Percentiles rank a stretch among this genome's conserved stretches.
Conservation (phyloP, 2,113 vertebrate species). For the Strigops habroptila region DNA sequence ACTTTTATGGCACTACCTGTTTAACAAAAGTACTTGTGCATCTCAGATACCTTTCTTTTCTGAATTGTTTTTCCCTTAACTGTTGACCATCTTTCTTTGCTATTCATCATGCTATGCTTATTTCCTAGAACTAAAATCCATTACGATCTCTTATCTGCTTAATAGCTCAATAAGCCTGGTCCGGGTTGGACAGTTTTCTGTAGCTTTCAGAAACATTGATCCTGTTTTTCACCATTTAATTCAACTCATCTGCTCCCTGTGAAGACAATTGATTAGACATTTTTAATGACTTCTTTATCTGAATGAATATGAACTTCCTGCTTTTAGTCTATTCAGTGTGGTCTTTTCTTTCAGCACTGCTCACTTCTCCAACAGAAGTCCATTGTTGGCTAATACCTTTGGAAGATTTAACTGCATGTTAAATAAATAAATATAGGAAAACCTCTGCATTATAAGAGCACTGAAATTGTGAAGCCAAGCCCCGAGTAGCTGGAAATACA, state of each 20-base stretch:
- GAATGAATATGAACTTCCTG: background rate
- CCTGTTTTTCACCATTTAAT: background rate
- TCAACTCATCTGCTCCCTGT: background rate
- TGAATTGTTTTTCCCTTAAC: background rate
- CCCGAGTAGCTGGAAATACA: background rate
- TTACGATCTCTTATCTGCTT: background rate
- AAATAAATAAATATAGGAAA: background rate
- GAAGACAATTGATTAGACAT: background rate
- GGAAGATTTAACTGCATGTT: background rate
- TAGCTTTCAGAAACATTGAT: conserved; percentile 9
- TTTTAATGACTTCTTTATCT: background rate
- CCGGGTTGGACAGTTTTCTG: background rate
- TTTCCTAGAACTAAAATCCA: conserved; percentile 13
- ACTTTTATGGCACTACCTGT: background rate
- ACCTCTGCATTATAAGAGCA: background rate
- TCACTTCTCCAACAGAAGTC: background rate
- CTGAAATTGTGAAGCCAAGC: background rate
- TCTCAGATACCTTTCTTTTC: background rate
- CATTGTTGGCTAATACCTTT: background rate
- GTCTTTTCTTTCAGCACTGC: background rate
- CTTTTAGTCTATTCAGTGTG: background rate
- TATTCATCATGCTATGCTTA: background rate
- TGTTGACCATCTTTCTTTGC: background rate
- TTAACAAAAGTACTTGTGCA: background rate
- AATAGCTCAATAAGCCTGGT: background rate